Base-by-base conservation (phyloP, 1,140 invertebrate species). In the Neelides sp. region DNA sequence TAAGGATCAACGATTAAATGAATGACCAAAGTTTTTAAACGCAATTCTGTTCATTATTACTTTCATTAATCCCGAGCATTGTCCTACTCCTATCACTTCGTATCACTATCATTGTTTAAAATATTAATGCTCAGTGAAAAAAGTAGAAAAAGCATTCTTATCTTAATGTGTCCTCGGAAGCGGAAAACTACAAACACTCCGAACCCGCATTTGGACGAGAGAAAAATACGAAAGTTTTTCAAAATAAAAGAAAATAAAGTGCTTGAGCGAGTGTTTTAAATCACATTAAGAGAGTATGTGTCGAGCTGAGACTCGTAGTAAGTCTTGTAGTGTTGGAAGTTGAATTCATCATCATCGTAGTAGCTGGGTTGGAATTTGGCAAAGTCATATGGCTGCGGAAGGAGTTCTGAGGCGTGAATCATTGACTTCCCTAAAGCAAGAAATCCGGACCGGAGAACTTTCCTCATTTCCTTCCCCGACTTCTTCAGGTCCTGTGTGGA, bases 401-500 rank as follows among this genome's bases (percentile, higher is more conserved):
- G 13, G 4, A 35, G 30, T 3, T 22, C 4, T 19, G 44, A 34
- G 20, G 32, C 30, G 20, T 46, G 30, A 3, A 46, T 8, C 44
- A 46, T 46, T 20, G 27, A 23, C 22, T 30, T 46, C 2, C 28
- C 44, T n/a, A 46, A 17, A 23, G 44, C 44, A 32, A 24, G 13
- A 34, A 46, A 35, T 34, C 44, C 44, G 8, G 13, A n/a, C 15
- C 36, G 34, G 15, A 46, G 28, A 22, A 24, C 30, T 46, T 35
- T 36, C 20, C 44, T 22, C 28, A 46, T 35, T 23, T 30, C 44
- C 27, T 32, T 46, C 26, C 44, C 44, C 20, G 44, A 46, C 36
- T 46, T 46, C 44, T 46, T 46, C 30, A 46, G 32, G 36, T 28
- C 44, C 44, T 46, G 19, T 24, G 4, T 2, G 1, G 22, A 2